Evolutionary conservation across 2,113 vertebrate species (phyloP), one percentile per base, ranked within the genome.

Genomic region (Ciconia maguari): DNA sequence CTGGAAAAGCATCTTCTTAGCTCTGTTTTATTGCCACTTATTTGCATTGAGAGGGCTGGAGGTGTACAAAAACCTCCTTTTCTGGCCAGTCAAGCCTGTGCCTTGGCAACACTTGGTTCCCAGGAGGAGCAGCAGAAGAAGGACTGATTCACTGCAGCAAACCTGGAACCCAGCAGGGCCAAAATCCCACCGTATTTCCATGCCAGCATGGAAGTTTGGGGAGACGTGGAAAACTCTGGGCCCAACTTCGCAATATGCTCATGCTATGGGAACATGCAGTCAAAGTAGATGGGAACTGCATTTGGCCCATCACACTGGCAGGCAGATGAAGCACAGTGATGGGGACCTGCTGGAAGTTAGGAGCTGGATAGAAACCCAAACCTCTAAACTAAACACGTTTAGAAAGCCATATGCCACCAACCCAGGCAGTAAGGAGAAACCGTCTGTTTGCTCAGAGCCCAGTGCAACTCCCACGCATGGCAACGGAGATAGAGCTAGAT

Each of bases 241-340:
- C 30, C 51, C 60, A 70, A 60, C 46, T 60, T 55, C 0, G 3
- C 71, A 51, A 41, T 44, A 89, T 29, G 76, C 76, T 83, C 0
- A 0, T 83, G 61, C 80, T 21, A 10, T 25, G 12, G 64, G 72
- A 90, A 60, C 60, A 60, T 1, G 0, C 6, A 32, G 17, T 74
- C 64, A 29, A 65, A 91, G 62, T 3, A 79, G 34, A 69, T 0
- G 11, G 84, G 64, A 87, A 25, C 74, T 77, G 61, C 78, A 20
- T 55, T 97, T 97, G 95, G 95, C 94, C 95, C 93, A 62, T 82
- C 78, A 44, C 29, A 18, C 87, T 54, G 70, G 78, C 93, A 94
- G 70, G 65, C 81, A 84, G 91, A 65, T 34, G 81, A 92, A 89
- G 54, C 84, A 25, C 70, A 3, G 11, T 9, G 34, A 62, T 62